Evolutionary conservation across 2,888 invertebrate species (phyloP).

Genomic region (Ernsta delagoae): DNA sequence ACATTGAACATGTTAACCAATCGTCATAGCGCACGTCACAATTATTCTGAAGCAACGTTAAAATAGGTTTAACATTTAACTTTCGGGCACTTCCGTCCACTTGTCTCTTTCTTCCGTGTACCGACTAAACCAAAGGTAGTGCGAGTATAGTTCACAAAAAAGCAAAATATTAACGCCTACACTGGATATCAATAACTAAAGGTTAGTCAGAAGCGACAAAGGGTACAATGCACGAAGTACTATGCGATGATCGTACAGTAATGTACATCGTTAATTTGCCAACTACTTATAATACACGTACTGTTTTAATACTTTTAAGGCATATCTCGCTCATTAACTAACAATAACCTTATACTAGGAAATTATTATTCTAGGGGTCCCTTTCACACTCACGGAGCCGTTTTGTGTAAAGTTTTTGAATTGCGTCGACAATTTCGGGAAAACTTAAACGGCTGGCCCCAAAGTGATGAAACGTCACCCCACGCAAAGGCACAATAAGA

Average conservation of each 20-base stretch:
- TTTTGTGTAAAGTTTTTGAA: slow-evolving; percentile 24
- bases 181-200: slow-evolving; percentile 30
- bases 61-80: background rate
- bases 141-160: slow-evolving; percentile 13
- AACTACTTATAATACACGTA: slow-evolving; percentile 73
- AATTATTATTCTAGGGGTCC: slow-evolving; percentile 48
- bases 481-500: slow-evolving; percentile 67
- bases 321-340: slow-evolving; percentile 68
- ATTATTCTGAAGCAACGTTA: no score
- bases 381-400: slow-evolving; percentile 27
- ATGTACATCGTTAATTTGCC: slow-evolving; percentile 77
- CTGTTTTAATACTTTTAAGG: slow-evolving; percentile 81
- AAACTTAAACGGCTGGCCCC: slow-evolving; percentile 31
- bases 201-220: slow-evolving; percentile 60
- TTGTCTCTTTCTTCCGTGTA: slow-evolving; percentile 4
- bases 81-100: background rate
- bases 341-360: slow-evolving; percentile 72
- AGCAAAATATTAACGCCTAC: slow-evolving; percentile 24
- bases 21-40: no score
- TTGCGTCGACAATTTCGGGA: slow-evolving; percentile 28
- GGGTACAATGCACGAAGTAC: slow-evolving; percentile 78
- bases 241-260: slow-evolving; percentile 81
- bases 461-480: slow-evolving; percentile 40
- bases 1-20: no score
- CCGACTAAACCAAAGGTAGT: slow-evolving; percentile 19